phyloP scores from a whole-genome alignment of 2,797 vertebrate genomes.

The Hafferia zeledoni region DNA sequence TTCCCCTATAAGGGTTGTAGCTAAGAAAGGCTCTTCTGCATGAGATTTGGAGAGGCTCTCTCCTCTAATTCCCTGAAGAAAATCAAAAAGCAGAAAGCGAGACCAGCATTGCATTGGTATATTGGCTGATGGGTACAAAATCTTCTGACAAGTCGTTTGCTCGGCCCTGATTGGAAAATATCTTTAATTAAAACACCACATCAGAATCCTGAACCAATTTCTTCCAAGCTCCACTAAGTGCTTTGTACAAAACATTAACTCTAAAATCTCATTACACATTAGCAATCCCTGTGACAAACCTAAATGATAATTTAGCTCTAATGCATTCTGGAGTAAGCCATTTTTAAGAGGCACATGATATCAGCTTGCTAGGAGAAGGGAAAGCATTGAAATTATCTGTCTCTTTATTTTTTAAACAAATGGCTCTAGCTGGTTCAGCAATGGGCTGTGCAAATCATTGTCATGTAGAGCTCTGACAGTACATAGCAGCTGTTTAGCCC shows the following conservation, averaged over 20 bases:
- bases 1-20: background rate
- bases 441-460: background rate
- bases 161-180: constrained; percentile 73
- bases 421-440: background rate
- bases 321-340: constrained; percentile 59
- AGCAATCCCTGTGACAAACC: constrained; percentile 74
- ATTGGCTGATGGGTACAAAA: constrained; percentile 44
- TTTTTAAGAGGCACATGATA: constrained; percentile 35
- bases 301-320: constrained; percentile 74
- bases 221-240: constrained; percentile 68
- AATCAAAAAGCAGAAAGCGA: background rate
- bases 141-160: constrained; percentile 61
- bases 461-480: background rate
- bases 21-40: background rate
- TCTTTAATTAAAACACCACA: constrained; percentile 80
- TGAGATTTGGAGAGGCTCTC: background rate
- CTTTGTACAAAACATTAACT: constrained; percentile 80
- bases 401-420: constrained; percentile 61
- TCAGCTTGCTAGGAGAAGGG: background rate
- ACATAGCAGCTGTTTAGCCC: background rate
- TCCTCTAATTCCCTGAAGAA: background rate
- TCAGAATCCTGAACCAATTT: constrained; percentile 74
- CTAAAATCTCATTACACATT: constrained; percentile 77
- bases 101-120: background rate
- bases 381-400: constrained; percentile 19